Evolutionary conservation across 1,140 invertebrate genomes (phyloP).

Genomic region (Chionoecetes opilio): DNA sequence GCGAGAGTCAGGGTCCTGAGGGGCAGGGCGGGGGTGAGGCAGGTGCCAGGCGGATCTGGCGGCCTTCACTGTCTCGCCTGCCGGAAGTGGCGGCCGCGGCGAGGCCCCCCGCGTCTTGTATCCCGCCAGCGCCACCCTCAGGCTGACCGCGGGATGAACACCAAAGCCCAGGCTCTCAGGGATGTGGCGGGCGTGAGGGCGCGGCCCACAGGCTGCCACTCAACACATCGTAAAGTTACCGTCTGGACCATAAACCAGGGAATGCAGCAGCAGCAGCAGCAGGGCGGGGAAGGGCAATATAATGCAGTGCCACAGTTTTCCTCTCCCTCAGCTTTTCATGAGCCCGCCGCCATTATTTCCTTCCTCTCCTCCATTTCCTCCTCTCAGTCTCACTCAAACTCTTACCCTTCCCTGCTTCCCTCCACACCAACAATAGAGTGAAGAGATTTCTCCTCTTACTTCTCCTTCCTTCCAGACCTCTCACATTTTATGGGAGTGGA

Average conservation of each 20-base stretch:
- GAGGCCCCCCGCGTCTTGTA: neutral
- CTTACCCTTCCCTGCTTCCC: neutral
- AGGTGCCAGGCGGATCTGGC: neutral
- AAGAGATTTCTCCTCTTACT: neutral
- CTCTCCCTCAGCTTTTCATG: neutral
- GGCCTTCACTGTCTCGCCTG: constrained; percentile 46
- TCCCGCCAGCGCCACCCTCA: neutral
- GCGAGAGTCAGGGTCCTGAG: neutral
- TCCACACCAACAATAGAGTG: constrained; percentile 18
- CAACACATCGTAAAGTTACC: constrained; percentile 27
- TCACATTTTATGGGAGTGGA: constrained; percentile 20
- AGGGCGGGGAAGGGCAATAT: neutral
- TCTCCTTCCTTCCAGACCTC: neutral
- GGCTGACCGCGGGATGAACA: constrained; percentile 2
- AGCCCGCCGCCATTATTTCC: neutral
- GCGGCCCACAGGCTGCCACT: neutral
- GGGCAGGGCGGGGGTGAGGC: neutral
- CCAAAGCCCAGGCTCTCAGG: neutral
- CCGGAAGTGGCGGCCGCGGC: constrained; percentile 45
- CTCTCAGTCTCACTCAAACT: neutral
- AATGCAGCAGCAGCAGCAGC: neutral
- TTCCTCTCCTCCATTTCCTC: neutral
- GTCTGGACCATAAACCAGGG: neutral
- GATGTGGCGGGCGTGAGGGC: neutral
- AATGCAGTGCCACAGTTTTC: neutral